Percentiles rank a stretch among this genome's conserved stretches.
phyloP scores from a whole-genome alignment of 2,888 invertebrate species.

The Machimus atricapillus region DNA sequence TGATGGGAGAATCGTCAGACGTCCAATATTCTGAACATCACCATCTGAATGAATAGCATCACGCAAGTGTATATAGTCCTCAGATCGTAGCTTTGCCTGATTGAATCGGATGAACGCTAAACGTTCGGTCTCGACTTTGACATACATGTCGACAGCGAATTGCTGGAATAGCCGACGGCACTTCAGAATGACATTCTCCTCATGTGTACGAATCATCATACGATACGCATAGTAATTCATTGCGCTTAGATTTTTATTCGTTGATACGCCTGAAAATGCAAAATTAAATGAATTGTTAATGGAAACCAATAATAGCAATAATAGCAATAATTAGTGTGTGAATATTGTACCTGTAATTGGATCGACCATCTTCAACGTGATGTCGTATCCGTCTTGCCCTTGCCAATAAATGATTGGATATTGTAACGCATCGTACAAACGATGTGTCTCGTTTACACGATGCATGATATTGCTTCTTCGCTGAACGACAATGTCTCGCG shows the following conservation, averaged over 20 bases:
- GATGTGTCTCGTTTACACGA: constrained; percentile 48
- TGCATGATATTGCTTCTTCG: constrained; percentile 49
- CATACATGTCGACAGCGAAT: constrained; percentile 32
- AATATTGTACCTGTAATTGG: constrained; percentile 39
- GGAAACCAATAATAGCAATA: constrained; percentile 44
- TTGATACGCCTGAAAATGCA: constrained; percentile 40
- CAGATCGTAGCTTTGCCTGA: not conserved
- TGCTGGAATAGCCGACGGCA: not conserved
- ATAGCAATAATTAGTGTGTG: constrained; percentile 26
- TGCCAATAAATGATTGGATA: no score
- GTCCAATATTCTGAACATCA: not conserved
- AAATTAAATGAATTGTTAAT: constrained; percentile 40
- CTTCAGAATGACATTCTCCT: constrained; percentile 36
- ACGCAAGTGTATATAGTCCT: constrained; percentile 11
- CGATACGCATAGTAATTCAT: constrained; percentile 37
- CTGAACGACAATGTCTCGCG: constrained; percentile 52
- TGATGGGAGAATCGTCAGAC: constrained; percentile 41
- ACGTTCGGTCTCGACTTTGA: constrained; percentile 34
- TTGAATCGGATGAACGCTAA: constrained; percentile 19
- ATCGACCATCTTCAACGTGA: no score
- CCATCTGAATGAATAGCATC: not conserved
- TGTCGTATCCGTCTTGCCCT: no score
- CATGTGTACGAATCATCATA: constrained; percentile 20
- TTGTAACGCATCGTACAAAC: no score
- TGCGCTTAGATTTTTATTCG: not conserved